Evolutionary conservation across 2,113 vertebrate species (phyloP), one percentile per base, ranked within the genome.

Genomic region (Strix uralensis): DNA sequence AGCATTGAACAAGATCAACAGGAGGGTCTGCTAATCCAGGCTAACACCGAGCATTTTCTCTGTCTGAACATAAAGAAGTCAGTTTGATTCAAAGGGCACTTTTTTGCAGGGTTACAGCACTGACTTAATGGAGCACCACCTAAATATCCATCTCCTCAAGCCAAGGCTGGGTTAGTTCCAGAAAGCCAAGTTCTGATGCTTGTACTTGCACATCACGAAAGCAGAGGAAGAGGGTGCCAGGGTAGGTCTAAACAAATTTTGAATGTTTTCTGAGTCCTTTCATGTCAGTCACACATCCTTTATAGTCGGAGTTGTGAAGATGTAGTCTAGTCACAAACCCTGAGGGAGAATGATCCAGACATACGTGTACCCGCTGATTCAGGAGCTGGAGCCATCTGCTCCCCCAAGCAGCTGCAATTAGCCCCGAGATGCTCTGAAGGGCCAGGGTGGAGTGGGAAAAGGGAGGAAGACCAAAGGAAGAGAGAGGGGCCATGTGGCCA

Each of bases 401-500:
- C 27, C 34, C 27, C 18, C 6, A 9, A 36, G 55, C 54, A 78
- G 62, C 42, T 59, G 26, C 38, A 69, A 10, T 49, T 32, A 61
- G 20, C 29, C 34, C 47, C 2, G 0, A 11, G 52, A 66, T 6
- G 15, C 30, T 86, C 27, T 17, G 12, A 46, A 75, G 30, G 62
- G 58, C 40, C 71, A 88, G 49, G 21, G 14, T 61, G 36, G 13
- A 20, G 26, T 59, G 30, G 40, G 18, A 61, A 94, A 80, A 57
- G 10, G 17, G 16, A 47, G 38, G 25, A 62, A 34, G 8, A 38
- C 26, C 3, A 1, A 30, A 25, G 9, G 47, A 81, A 22, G 10
- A 72, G 42, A 73, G 14, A 47, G 32, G 8, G 11, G 8, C 23
- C 3, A 0, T 0, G 0, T 5, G 30, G 34, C 22, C 32, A 59